phyloP scores from a whole-genome alignment of 2,113 vertebrate genomes.

The Rana temporaria region DNA sequence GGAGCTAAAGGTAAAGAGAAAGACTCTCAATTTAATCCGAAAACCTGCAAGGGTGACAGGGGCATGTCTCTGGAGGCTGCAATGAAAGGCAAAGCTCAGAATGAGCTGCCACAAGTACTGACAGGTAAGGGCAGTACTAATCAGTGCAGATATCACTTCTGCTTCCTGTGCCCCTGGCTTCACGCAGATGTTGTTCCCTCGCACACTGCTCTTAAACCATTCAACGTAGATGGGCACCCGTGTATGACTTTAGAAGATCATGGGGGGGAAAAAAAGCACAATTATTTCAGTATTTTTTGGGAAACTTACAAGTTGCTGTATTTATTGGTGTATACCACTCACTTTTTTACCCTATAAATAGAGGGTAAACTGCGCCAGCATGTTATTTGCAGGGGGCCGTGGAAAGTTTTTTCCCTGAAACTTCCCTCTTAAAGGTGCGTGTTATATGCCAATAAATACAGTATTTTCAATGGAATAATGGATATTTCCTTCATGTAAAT shows the following conservation, averaged over 20 bases:
- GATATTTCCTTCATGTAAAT: neutral
- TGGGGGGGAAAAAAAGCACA: no score
- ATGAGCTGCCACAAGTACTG: conserved; percentile 89
- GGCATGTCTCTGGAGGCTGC: conserved; percentile 91
- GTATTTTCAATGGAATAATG: neutral
- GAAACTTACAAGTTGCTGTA: no score
- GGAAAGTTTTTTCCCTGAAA: no score
- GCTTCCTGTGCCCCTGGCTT: conserved; percentile 47
- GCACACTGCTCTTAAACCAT: conserved; percentile 26
- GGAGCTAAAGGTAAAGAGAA: conserved; percentile 99
- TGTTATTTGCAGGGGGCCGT: no score
- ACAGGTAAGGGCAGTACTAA: conserved; percentile 85
- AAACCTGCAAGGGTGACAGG: conserved; percentile 95
- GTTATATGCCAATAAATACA: no score
- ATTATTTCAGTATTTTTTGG: neutral
- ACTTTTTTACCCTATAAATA: no score
- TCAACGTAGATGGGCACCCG: conserved; percentile 12
- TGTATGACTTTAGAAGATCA: neutral
- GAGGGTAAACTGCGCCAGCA: no score
- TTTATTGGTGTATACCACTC: no score
- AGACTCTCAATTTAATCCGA: conserved; percentile 98
- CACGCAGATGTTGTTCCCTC: neutral
- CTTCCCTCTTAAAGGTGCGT: no score
- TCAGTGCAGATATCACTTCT: conserved; percentile 50
- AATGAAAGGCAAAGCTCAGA: conserved; percentile 90